Percentiles rank a stretch among this genome's conserved stretches.
phyloP scores from a whole-genome alignment of 2,113 vertebrate genomes.

The Choloepus hoffmanni region DNA sequence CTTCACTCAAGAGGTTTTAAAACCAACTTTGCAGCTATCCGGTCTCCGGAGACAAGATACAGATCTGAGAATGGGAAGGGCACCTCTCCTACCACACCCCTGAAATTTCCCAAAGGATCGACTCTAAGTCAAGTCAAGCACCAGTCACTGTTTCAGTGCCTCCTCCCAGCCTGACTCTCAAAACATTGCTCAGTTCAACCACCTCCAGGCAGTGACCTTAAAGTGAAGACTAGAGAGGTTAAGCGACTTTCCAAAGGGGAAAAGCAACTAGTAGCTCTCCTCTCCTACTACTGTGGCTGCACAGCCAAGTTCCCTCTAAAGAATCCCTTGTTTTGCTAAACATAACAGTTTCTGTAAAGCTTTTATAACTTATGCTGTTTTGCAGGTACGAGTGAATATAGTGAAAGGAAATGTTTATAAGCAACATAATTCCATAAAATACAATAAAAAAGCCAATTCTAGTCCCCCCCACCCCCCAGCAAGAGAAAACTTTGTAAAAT shows the following conservation, averaged over 20 bases:
- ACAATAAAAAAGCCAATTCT: neutral
- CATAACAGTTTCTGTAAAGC: neutral
- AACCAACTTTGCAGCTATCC: neutral
- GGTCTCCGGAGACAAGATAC: neutral
- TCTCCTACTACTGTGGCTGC: neutral
- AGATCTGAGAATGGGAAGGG: neutral
- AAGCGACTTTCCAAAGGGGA: constrained; percentile 26
- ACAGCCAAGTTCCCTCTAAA: neutral
- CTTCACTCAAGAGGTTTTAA: neutral
- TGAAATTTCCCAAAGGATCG: neutral
- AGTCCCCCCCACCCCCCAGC: neutral
- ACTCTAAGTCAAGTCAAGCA: neutral
- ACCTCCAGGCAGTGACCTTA: neutral
- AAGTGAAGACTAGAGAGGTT: constrained; percentile 15
- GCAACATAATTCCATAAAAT: neutral
- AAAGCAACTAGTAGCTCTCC: neutral
- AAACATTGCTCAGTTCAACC: neutral
- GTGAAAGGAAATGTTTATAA: constrained; percentile 13
- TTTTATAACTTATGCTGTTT: neutral
- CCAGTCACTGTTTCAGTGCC: neutral
- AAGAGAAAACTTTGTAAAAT: constrained; percentile 44
- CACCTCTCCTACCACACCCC: neutral
- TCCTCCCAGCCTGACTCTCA: neutral
- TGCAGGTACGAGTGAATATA: neutral
- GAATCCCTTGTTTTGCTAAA: neutral